Percentiles rank a stretch among this genome's conserved stretches.
phyloP scores from a whole-genome alignment of 1,140 invertebrate genomes.

The Sarcophaga peregrina region DNA sequence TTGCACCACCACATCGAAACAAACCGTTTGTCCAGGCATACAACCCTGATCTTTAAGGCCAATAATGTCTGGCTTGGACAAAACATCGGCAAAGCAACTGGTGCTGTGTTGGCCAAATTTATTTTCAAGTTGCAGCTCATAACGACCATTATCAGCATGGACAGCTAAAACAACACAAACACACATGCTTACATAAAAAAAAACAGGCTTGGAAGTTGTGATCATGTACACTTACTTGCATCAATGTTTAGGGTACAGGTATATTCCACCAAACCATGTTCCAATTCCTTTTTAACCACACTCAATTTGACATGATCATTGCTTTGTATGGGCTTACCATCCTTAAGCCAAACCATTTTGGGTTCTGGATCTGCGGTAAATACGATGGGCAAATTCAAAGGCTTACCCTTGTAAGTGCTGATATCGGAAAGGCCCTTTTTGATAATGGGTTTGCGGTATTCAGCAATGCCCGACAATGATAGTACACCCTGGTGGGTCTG shows the following conservation, averaged over 20 bases:
- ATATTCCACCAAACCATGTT: conserved; percentile 81
- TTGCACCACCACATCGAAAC: conserved; percentile 77
- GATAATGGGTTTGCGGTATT: conserved; percentile 82
- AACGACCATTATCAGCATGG: conserved; percentile 82
- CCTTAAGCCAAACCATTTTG: conserved; percentile 70
- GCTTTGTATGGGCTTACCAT: conserved; percentile 67
- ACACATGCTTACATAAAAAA: conserved; percentile 12
- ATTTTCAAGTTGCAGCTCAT: conserved; percentile 82
- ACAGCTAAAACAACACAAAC: conserved; percentile 67
- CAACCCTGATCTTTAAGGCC: conserved; percentile 78
- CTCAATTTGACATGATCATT: conserved; percentile 67
- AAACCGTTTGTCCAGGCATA: conserved; percentile 77
- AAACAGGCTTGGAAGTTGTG: not conserved
- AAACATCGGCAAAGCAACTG: conserved; percentile 77
- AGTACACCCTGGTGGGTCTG: conserved; percentile 77
- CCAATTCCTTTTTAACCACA: conserved; percentile 73
- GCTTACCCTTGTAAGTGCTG: conserved; percentile 72
- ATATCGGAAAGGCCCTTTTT: conserved; percentile 72
- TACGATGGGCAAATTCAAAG: conserved; percentile 81
- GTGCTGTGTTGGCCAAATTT: conserved; percentile 79
- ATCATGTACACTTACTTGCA: conserved; percentile 41
- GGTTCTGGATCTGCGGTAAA: conserved; percentile 84
- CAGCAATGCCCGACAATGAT: conserved; percentile 77
- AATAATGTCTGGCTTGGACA: conserved; percentile 80
- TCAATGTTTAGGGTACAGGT: conserved; percentile 75